phyloP scores from a whole-genome alignment of 2,888 invertebrate genomes.

The Andrena dorsata region DNA sequence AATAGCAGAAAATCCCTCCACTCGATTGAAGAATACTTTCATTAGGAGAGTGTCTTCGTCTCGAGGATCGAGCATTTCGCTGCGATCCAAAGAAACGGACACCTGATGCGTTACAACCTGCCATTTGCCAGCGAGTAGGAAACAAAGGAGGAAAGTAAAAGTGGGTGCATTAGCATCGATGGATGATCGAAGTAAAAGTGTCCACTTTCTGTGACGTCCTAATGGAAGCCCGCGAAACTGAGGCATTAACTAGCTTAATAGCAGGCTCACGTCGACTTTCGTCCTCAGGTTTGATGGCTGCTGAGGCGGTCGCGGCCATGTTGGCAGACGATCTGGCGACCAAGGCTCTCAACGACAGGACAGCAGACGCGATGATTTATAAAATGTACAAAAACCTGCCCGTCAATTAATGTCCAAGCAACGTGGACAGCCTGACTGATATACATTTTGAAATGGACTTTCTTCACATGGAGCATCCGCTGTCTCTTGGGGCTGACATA shows the following conservation, averaged over 20 bases:
- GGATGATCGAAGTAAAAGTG: slow-evolving; percentile 52
- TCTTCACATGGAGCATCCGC: too few species aligned
- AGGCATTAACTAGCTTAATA: slow-evolving; percentile 51
- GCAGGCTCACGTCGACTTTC: slow-evolving; percentile 54
- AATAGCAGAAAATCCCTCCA: too few species aligned
- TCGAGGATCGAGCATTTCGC: neutral
- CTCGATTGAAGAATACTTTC: neutral
- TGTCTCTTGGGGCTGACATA: neutral
- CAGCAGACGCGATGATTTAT: slow-evolving; percentile 80
- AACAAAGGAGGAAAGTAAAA: slow-evolving; percentile 54
- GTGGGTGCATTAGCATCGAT: slow-evolving; percentile 45
- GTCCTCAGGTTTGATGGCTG: slow-evolving; percentile 81
- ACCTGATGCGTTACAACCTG: neutral
- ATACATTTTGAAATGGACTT: neutral
- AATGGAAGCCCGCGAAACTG: slow-evolving; percentile 19
- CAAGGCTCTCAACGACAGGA: slow-evolving; percentile 80
- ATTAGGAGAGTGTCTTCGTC: neutral
- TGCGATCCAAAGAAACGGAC: neutral
- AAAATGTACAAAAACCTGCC: slow-evolving; percentile 82
- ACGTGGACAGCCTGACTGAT: neutral
- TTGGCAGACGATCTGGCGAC: slow-evolving; percentile 82
- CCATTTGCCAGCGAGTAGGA: slow-evolving; percentile 6
- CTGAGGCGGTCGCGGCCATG: slow-evolving; percentile 84
- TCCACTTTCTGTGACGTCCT: slow-evolving; percentile 43
- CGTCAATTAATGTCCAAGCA: slow-evolving; percentile 60